Evolutionary conservation across 2,888 invertebrate species (phyloP).

Genomic region (Machimus atricapillus): DNA sequence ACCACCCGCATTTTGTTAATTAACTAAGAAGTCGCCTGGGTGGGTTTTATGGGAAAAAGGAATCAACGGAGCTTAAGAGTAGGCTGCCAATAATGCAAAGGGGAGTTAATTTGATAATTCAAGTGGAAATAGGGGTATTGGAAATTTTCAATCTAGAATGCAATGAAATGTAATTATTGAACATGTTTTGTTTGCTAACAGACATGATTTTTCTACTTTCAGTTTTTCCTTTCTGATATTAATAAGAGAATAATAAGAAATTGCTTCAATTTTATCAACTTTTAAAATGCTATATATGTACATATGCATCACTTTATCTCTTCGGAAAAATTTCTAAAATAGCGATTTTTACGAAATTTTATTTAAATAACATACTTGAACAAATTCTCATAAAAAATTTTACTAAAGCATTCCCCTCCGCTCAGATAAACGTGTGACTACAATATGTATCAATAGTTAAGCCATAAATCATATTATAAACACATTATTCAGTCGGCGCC

Average conservation of each 20-base stretch:
- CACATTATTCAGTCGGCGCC: slow-evolving; percentile 36
- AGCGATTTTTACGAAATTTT: no score
- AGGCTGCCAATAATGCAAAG: not conserved
- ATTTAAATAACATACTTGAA: not conserved
- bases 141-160: not conserved
- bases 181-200: not conserved
- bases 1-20: slow-evolving; percentile 38
- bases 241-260: no score
- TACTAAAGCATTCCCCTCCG: not conserved
- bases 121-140: not conserved
- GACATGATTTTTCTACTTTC: not conserved
- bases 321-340: no score
- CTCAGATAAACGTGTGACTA: not conserved
- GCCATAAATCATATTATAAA: slow-evolving; percentile 35
- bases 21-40: slow-evolving; percentile 25
- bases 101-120: not conserved
- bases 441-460: slow-evolving; percentile 27
- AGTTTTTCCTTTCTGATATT: no score
- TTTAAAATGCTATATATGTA: no score
- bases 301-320: no score
- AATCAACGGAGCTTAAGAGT: not conserved
- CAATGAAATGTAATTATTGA: not conserved
- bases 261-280: no score
- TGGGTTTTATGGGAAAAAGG: not conserved
- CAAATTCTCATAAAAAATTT: not conserved